Evolutionary conservation across 2,888 invertebrate species (phyloP).

Genomic region (Notodonta ziczac): DNA sequence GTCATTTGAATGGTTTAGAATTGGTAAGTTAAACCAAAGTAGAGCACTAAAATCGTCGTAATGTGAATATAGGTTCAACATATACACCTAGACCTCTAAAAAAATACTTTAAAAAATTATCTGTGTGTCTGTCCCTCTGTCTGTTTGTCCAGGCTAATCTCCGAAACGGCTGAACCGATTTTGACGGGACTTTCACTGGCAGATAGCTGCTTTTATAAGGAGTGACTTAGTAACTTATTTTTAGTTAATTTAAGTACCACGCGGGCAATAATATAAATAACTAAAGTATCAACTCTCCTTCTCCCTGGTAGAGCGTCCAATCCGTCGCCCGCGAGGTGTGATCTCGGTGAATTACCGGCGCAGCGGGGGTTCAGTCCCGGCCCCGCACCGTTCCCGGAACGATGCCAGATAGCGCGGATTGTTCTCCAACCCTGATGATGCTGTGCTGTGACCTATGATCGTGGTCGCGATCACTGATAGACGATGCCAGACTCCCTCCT

Average conservation of each 20-base stretch:
- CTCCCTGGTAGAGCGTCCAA: conserved; percentile 25
- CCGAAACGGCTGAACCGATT: no score
- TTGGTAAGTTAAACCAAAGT: background rate
- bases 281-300: conserved; percentile 27
- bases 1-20: background rate
- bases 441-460: conserved; percentile 1
- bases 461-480: conserved; percentile 1
- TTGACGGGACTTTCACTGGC: no score
- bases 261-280: background rate
- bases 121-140: no score
- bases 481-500: background rate
- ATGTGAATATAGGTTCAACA: no score
- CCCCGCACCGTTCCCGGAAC: conserved; percentile 45
- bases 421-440: conserved; percentile 37
- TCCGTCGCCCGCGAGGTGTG: conserved; percentile 68
- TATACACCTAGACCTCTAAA: no score
- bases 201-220: no score
- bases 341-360: conserved; percentile 75
- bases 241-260: no score
- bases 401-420: conserved; percentile 45
- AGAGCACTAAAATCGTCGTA: no score
- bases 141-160: no score
- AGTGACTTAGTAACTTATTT: no score
- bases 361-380: conserved; percentile 62
- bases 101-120: no score